These are phyloP conservation scores for Iselma pallidipennis DNA, from an alignment of 2,888 invertebrate genomes.

Conservation along the genomic window DNA sequence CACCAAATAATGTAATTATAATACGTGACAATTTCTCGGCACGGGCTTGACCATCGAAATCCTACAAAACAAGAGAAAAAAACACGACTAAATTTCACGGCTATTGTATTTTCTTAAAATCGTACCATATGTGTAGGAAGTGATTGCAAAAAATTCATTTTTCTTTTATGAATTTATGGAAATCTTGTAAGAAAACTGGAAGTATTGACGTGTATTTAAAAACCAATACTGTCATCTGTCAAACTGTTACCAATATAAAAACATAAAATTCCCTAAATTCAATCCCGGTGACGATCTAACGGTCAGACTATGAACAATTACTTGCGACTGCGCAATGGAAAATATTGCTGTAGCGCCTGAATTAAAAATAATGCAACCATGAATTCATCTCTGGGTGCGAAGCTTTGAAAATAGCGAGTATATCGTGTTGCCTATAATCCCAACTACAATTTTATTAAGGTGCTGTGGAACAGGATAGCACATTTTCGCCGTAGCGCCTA, in stretches of 20 bases:
- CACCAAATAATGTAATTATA: slow-evolving; percentile 88
- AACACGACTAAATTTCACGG: slow-evolving; percentile 4
- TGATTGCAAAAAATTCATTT: slow-evolving; percentile 51
- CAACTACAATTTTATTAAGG: no score
- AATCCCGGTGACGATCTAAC: no score
- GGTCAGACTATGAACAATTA: no score
- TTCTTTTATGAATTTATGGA: slow-evolving; percentile 13
- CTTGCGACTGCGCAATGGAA: no score
- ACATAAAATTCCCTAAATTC: not conserved
- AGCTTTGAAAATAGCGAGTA: no score
- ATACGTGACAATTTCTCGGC: slow-evolving; percentile 89
- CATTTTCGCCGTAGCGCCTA: no score
- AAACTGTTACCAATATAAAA: not conserved
- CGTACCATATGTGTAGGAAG: slow-evolving; percentile 56
- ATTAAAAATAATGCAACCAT: no score
- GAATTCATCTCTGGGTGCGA: no score
- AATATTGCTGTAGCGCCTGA: no score
- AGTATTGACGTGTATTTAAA: not conserved
- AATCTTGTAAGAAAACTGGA: not conserved
- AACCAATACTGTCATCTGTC: not conserved
- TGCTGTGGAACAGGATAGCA: no score
- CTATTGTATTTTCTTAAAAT: slow-evolving; percentile 1
- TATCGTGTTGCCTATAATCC: no score
- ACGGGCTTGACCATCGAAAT: slow-evolving; percentile 87
- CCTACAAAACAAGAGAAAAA: slow-evolving; percentile 60